Base-by-base conservation (phyloP, 2,888 invertebrate genomes). In the Sphecodes monilicornis region DNA sequence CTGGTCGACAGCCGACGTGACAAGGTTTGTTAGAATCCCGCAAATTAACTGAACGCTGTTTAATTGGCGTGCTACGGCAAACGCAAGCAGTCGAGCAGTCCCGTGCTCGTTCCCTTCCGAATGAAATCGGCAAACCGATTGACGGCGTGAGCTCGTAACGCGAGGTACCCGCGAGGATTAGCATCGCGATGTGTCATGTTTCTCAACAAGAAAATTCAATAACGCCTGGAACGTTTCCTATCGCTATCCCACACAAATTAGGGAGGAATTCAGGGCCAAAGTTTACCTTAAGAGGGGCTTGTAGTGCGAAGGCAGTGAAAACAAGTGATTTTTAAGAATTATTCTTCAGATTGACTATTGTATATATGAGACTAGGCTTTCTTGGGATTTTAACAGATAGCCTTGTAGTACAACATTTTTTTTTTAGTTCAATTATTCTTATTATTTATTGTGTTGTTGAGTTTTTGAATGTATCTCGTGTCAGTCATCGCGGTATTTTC, bases 1-100 rank as follows among this genome's bases (percentile, higher is more conserved):
- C n/a, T 26, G 68, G 26, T 41, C 39, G 39, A 36, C n/a, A 26
- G 64, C 16, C 64, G 16, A 18, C 54, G 79, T 26, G 69, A 69
- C 69, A 60, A 39, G 46, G 43, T 70, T 80, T 75, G 75, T 75
- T 70, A 75, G 69, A 32, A 75, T 22, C 69, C 69, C 66, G 39
- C 66, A 66, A 80, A 80, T 75, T 60, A 46, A 74, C 75, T 69
- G 69, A 69, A 43, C 74, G 69, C 60, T 57, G 26, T 78, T 72
- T 80, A 78, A 86, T 80, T 68, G 77, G 18, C 66, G 75, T 46
- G 75, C 64, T 50, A 68, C 41, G 82, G 77, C 60, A 78, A 79
- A 77, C 32, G 80, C 73, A 84, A 85, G 80, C 84, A 77, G 74
- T 69, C 57, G 16, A 22, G 29, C n/a, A 39, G n/a, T 39, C 68